Percentiles rank a stretch among this genome's conserved stretches.
These are phyloP conservation scores for Turnix velox DNA, from an alignment of 2,113 vertebrate genomes.

Conservation along the genomic window DNA sequence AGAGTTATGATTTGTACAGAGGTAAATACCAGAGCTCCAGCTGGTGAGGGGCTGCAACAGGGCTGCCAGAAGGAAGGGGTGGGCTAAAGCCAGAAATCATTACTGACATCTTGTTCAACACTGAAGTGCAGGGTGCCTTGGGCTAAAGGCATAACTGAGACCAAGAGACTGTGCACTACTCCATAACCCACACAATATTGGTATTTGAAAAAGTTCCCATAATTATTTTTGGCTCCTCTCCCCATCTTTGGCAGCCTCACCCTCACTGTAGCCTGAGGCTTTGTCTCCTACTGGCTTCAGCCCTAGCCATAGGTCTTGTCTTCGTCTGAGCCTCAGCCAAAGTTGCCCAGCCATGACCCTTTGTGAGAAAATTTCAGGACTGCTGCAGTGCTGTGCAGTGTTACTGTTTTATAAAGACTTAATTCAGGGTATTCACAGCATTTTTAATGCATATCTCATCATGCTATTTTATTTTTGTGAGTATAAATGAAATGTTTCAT, in stretches of 20 bases:
- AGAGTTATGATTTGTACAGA: not conserved
- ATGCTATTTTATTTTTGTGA: not conserved
- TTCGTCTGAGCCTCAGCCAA: not conserved
- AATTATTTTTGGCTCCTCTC: fast-evolving
- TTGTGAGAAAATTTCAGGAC: not conserved
- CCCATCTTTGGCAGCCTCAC: not conserved
- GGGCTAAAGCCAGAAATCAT: not conserved
- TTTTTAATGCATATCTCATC: not conserved
- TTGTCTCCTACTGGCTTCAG: not conserved
- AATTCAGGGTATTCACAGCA: not conserved
- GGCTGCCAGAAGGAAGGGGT: not conserved
- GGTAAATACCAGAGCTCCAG: not conserved
- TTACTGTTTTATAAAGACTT: not conserved
- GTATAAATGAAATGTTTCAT: not conserved
- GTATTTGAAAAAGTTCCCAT: not conserved
- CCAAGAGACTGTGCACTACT: not conserved
- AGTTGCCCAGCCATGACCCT: not conserved
- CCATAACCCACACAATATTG: fast-evolving
- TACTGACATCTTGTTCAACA: not conserved
- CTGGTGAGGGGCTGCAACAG: not conserved
- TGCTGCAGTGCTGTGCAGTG: not conserved
- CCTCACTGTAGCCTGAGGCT: not conserved
- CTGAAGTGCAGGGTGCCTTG: not conserved
- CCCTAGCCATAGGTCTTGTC: not conserved
- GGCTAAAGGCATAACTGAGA: not conserved